Percentiles rank a stretch among this genome's conserved stretches.
Evolutionary conservation across 1,140 invertebrate species (phyloP).

Genomic region (Lamellibrachia luymesi): DNA sequence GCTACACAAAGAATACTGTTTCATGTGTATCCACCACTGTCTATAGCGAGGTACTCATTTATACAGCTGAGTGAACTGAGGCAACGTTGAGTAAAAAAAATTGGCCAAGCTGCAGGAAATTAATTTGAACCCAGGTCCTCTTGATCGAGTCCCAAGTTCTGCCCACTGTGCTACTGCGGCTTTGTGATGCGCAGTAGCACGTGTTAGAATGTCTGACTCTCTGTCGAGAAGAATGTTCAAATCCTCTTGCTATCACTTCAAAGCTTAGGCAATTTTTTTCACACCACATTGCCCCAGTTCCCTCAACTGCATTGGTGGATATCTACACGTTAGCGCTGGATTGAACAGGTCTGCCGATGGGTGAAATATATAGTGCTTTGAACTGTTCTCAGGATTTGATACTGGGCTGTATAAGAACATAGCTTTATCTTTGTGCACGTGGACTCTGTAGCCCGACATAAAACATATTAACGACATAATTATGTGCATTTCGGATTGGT

Average conservation of each 20-base stretch:
- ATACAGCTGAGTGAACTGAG: too few relatives aligned
- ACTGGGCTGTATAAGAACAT: background rate
- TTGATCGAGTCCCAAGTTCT: too few relatives aligned
- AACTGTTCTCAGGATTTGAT: background rate
- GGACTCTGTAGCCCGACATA: background rate
- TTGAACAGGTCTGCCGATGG: background rate
- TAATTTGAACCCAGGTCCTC: too few relatives aligned
- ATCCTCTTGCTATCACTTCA: slow-evolving; percentile 22
- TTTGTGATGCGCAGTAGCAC: too few relatives aligned
- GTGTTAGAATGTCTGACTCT: too few relatives aligned
- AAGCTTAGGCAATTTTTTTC: slow-evolving; percentile 22
- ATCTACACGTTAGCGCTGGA: background rate
- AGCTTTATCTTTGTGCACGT: background rate
- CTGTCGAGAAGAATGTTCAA: background rate
- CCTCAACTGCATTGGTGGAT: background rate
- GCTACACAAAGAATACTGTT: too few relatives aligned
- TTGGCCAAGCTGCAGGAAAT: too few relatives aligned
- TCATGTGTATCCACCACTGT: too few relatives aligned
- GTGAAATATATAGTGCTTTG: background rate
- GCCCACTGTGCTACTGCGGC: too few relatives aligned
- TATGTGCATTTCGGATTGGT: too few relatives aligned
- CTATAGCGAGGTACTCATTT: too few relatives aligned
- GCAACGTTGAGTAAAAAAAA: too few relatives aligned
- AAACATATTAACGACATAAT: background rate
- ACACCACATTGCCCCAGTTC: slow-evolving; percentile 12